phyloP scores from a whole-genome alignment of 2,797 vertebrate genomes.

The Australoheros facetus region DNA sequence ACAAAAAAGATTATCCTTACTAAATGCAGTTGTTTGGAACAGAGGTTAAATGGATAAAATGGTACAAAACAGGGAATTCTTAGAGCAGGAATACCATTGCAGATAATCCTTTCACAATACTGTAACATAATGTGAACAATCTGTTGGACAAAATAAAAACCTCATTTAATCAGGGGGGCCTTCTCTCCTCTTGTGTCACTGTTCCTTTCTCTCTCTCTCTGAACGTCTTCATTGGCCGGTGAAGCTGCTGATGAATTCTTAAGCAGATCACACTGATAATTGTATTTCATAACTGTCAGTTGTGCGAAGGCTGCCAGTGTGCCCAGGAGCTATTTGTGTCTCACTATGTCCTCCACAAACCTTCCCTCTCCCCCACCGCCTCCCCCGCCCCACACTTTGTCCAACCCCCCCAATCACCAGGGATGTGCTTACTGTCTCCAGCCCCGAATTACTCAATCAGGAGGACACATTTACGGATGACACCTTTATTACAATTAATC shows the following conservation, averaged over 20 bases:
- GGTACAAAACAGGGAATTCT: slow-evolving; percentile 10
- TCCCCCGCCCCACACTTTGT: slow-evolving; percentile 6
- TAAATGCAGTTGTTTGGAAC: not conserved
- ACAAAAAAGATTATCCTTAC: not conserved
- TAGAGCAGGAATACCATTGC: slow-evolving; percentile 31
- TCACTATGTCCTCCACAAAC: slow-evolving; percentile 72
- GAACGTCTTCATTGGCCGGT: slow-evolving; percentile 85
- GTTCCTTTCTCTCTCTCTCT: slow-evolving; percentile 25
- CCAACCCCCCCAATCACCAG: slow-evolving; percentile 82
- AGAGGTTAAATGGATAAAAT: not conserved
- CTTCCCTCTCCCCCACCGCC: not conserved
- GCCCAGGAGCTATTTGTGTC: slow-evolving; percentile 88
- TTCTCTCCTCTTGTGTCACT: slow-evolving; percentile 30
- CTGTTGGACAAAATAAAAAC: slow-evolving; percentile 74
- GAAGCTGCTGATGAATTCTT: slow-evolving; percentile 91
- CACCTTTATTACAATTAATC: slow-evolving; percentile 94
- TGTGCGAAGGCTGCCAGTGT: slow-evolving; percentile 87
- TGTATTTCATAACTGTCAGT: slow-evolving; percentile 95
- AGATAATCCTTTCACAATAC: slow-evolving; percentile 52
- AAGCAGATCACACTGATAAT: slow-evolving; percentile 98
- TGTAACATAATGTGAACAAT: slow-evolving; percentile 66
- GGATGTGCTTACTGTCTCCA: slow-evolving; percentile 85
- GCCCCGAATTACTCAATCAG: slow-evolving; percentile 89
- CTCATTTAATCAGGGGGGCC: slow-evolving; percentile 69
- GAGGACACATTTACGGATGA: slow-evolving; percentile 87